Base-by-base conservation (phyloP, 2,888 invertebrate species). In the Limnephilus lunatus region DNA sequence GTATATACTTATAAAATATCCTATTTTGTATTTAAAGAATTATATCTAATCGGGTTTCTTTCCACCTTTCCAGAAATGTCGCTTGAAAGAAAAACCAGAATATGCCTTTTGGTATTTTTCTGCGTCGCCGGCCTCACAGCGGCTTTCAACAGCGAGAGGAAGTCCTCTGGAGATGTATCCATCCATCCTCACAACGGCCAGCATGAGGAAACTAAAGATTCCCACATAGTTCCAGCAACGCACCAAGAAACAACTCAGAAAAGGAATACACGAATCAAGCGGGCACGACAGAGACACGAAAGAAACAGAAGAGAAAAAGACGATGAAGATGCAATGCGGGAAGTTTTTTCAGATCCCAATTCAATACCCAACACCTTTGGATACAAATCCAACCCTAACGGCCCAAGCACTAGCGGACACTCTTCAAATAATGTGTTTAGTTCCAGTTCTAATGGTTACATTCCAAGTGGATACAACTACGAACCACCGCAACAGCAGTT, bases 51-150 rank as follows among this genome's bases (percentile, higher is more conserved):
- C 7, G 9, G n/a, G 7, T 68, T 68, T 68, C 68, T 68, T 68
- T 68, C n/a, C 68, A 11, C 68, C 25, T 83, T 91, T 91, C 19
- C 91, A 91, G 91, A 87, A 87, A 91, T 91, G 91, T 87, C 81
- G 32, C 48, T 44, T 32, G 87, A 87, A 81, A 9, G 39, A 39
- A 39, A 39, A 35, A 19, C 14, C 14, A 87, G 44, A 19, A 30
- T 91, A 30, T 48, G 39, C 32, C 81, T 91, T 5, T 32, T 91
- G 48, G 48, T 87, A 15, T n/a, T 90, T n/a, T 31, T 90, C 15
- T 68, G 80, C 68, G 30, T 44, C n/a, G 85, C 68, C n/a, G 85
- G 90, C 19, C 85, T 90, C 7, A 15, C 85, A n/a, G 85, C 32
- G 0, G 90, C 85, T 31, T 90, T 90, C 80, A 90, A 86, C 68